Evolutionary conservation across 2,113 vertebrate species (phyloP).

Genomic region (Cairina moschata): DNA sequence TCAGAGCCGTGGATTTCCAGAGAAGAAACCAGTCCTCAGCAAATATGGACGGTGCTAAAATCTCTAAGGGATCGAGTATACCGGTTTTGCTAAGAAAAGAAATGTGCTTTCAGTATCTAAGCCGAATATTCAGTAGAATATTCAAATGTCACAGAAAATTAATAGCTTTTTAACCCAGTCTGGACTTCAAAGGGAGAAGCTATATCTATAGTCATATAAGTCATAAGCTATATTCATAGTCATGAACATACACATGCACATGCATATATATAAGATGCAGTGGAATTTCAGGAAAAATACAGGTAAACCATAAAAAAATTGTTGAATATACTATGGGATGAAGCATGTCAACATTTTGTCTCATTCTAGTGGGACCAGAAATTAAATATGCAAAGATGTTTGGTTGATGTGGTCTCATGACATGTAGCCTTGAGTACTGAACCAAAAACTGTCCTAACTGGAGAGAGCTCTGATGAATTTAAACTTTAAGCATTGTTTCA

Average conservation of each 20-base stretch:
- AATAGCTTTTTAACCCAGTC: neutral
- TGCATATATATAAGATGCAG: neutral
- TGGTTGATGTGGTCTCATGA: neutral
- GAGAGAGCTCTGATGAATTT: neutral
- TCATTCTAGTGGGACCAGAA: neutral
- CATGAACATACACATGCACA: accelerated
- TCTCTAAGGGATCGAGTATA: neutral
- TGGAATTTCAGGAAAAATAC: neutral
- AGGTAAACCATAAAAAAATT: neutral
- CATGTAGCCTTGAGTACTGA: neutral
- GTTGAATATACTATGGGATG: neutral
- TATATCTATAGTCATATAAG: neutral
- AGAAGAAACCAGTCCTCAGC: neutral
- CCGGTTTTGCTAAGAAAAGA: neutral
- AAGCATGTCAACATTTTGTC: neutral
- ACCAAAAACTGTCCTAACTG: neutral
- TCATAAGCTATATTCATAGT: neutral
- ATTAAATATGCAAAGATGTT: neutral
- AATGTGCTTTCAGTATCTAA: neutral
- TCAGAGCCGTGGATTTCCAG: neutral
- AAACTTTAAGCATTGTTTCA: neutral
- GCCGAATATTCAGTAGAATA: neutral
- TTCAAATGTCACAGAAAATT: neutral
- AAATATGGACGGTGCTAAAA: neutral
- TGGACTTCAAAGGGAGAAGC: neutral